Evolutionary conservation across 2,888 invertebrate genomes (phyloP), one percentile per base, ranked within the genome.

Genomic region (Meliscaeva auricollis): DNA sequence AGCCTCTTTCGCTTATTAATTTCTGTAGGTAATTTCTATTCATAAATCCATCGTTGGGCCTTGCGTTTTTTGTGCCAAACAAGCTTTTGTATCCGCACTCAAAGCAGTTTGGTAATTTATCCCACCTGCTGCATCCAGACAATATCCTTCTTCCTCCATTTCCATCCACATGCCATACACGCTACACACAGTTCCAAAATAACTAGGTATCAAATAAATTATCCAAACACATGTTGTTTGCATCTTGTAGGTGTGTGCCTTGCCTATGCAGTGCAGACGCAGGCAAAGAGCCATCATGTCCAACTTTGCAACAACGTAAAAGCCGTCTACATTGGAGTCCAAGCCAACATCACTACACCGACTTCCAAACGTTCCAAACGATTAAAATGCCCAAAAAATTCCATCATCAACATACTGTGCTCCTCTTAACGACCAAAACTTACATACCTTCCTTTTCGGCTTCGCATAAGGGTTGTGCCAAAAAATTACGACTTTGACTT

Each of bases 331-430:
- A 3, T 1, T 9, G 35, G 58, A 44, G 46, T n/a, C 35, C 54
- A 56, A 35, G 35, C 70, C 73, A 74, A 26, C 46, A 52, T 5
- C 70, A 58, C 26, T n/a, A n/a, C n/a, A n/a, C n/a, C n/a, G n/a
- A n/a, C n/a, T n/a, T n/a, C n/a, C n/a, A n/a, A n/a, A n/a, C n/a
- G n/a, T n/a, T n/a, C n/a, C n/a, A n/a, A n/a, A 62, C 66, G 56
- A 66, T 77, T 68, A 81, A 81, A 72, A 3, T 70, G 50, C 35
- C 72, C 73, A 41, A 73, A 78, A 79, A 75, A 38, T 46, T 50
- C 75, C 79, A 64, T 80, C 79, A 80, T 80, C 75, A 66, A 60
- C 84, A 80, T 56, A 62, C 62, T 64, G 64, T 75, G 79, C 58
- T 3, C 5, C 3, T 9, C 3, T 22, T 20, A 56, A 56, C 56